phyloP scores from a whole-genome alignment of 2,888 invertebrate species.

The Cephus spinipes region DNA sequence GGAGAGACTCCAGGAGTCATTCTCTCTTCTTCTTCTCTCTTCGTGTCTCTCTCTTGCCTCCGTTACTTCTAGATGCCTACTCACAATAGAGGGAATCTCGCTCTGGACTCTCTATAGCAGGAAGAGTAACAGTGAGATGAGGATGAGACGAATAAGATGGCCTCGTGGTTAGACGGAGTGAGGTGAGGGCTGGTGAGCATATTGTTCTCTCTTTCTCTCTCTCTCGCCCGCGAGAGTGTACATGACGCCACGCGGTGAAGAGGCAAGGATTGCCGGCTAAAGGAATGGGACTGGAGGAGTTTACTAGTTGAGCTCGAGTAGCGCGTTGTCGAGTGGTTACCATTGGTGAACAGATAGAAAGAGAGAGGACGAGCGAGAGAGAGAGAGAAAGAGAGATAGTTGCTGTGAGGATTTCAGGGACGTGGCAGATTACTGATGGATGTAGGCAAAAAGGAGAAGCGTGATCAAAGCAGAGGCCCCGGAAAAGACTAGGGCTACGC shows the following conservation, averaged over 20 bases:
- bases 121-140: background rate
- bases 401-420: background rate
- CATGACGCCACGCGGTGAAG: background rate
- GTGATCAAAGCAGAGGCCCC: background rate
- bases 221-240: background rate
- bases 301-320: background rate
- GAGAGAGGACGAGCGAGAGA: background rate
- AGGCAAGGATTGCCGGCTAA: background rate
- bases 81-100: background rate
- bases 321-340: background rate
- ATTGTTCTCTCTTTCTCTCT: background rate
- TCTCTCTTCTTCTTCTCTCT: background rate
- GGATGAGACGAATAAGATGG: background rate
- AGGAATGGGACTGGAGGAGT: background rate
- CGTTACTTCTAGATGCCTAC: background rate
- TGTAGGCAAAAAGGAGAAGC: background rate
- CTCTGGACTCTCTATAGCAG: background rate
- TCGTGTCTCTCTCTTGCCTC: background rate
- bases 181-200: background rate
- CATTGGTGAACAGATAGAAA: background rate
- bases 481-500: background rate
- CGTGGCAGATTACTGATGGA: background rate
- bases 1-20: background rate
- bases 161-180: background rate
- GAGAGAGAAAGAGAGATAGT: background rate